Percentiles rank a stretch among this genome's conserved stretches.
Conservation (phyloP, 2,888 invertebrate genomes). For the Synergus umbraculus region DNA sequence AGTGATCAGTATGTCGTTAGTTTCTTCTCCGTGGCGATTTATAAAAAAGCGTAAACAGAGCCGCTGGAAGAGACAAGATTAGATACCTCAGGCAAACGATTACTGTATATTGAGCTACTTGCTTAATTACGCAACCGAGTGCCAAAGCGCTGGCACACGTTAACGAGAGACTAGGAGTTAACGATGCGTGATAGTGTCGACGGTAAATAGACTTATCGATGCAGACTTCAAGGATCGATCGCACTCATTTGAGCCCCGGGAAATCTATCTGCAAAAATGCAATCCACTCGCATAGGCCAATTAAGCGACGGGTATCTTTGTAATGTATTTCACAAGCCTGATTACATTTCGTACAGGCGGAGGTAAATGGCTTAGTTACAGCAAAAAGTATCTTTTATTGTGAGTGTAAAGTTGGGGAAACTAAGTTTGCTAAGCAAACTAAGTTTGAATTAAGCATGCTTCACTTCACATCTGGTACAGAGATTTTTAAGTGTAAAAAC, state of each 20-base stretch:
- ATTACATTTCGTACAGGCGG: not conserved
- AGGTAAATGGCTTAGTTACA: too few relatives aligned
- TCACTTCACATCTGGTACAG: too few relatives aligned
- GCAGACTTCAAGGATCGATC: constrained; percentile 43
- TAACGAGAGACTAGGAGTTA: constrained; percentile 64
- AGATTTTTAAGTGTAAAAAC: too few relatives aligned
- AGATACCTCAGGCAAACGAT: not conserved
- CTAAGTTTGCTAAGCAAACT: too few relatives aligned
- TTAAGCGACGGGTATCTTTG: not conserved
- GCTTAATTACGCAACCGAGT: constrained; percentile 62
- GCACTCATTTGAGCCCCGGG: not conserved
- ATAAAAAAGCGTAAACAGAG: not conserved
- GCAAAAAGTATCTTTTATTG: too few relatives aligned
- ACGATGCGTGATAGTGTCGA: constrained; percentile 59
- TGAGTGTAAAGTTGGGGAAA: too few relatives aligned
- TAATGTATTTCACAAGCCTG: not conserved
- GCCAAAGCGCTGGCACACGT: constrained; percentile 57
- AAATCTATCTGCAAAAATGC: constrained; percentile 13
- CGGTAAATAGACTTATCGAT: constrained; percentile 64
- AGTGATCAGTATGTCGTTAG: not conserved
- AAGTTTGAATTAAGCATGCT: too few relatives aligned
- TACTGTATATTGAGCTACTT: constrained; percentile 1
- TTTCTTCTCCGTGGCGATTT: not conserved
- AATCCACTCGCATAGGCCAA: not conserved
- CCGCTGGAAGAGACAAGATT: not conserved